A percentile compares a stretch with the other conserved stretches of the same genome.
These are phyloP conservation scores for Crematogaster levior DNA, from an alignment of 2,888 invertebrate species.

Conservation along the genomic window DNA sequence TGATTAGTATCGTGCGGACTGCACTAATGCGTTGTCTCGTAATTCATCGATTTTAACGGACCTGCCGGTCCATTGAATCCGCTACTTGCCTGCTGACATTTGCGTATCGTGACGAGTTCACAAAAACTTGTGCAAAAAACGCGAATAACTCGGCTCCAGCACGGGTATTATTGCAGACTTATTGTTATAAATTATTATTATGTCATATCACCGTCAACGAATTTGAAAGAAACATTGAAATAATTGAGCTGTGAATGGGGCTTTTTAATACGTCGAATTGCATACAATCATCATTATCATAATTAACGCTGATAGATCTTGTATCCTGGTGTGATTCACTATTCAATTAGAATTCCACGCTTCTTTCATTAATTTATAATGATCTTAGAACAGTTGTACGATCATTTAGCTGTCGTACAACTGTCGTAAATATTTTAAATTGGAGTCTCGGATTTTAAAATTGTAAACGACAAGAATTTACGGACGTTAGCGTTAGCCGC, in stretches of 20 bases:
- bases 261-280: not conserved
- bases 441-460: constrained; percentile 12
- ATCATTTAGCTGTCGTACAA: not conserved
- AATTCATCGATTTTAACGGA: constrained; percentile 85
- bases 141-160: not conserved
- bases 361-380: not conserved
- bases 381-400: not conserved
- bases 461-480: not conserved
- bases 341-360: not conserved
- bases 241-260: constrained; percentile 3
- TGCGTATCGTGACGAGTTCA: constrained; percentile 66
- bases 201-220: constrained; percentile 4
- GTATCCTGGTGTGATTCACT: not conserved
- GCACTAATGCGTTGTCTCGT: constrained; percentile 85
- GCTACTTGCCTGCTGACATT: constrained; percentile 72
- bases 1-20: constrained; percentile 86
- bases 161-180: constrained; percentile 28
- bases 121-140: constrained; percentile 63
- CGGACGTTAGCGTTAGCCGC: not conserved
- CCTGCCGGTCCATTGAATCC: constrained; percentile 80
- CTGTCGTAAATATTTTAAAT: constrained; percentile 3
- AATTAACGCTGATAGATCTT: constrained; percentile 16
- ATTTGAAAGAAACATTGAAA: constrained; percentile 21
- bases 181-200: constrained; percentile 40
- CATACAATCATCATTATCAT: not conserved